These are phyloP conservation scores for Poicephalus meyeri DNA, from an alignment of 2,113 vertebrate genomes.

Conservation along the genomic window DNA sequence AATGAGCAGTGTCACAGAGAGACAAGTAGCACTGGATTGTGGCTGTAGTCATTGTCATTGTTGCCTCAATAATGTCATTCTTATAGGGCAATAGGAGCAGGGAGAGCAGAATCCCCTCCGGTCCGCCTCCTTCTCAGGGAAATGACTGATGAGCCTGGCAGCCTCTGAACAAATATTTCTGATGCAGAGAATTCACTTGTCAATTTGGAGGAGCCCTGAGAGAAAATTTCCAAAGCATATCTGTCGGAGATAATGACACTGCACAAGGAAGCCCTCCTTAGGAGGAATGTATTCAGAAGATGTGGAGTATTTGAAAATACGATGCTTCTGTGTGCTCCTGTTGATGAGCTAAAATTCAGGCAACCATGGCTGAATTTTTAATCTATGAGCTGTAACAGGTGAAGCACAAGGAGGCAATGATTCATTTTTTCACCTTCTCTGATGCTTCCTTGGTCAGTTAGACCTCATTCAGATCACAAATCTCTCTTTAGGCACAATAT, in stretches of 20 bases:
- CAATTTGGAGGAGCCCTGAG: conserved; percentile 19
- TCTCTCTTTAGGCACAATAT: neutral
- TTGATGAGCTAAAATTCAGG: conserved; percentile 6
- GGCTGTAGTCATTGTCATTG: neutral
- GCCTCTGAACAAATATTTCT: conserved; percentile 64
- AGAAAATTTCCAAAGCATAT: conserved; percentile 59
- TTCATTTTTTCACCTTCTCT: neutral
- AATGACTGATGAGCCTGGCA: conserved; percentile 55
- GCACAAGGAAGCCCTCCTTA: conserved; percentile 16
- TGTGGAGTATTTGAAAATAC: conserved; percentile 3
- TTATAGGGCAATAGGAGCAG: neutral
- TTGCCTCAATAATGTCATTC: neutral
- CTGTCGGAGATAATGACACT: conserved; percentile 27
- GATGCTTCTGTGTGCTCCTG: neutral
- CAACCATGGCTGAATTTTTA: neutral
- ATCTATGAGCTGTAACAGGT: conserved; percentile 10
- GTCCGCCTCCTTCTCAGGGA: neutral
- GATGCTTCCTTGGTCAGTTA: neutral
- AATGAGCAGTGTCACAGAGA: neutral
- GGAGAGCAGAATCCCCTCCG: neutral
- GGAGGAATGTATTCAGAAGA: conserved; percentile 13
- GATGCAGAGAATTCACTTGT: conserved; percentile 46
- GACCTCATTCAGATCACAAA: neutral
- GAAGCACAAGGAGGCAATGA: conserved; percentile 11
- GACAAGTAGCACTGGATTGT: neutral